Percentiles rank a stretch among this genome's conserved stretches.
phyloP scores from a whole-genome alignment of 2,888 invertebrate species.

The Unio delphinus region DNA sequence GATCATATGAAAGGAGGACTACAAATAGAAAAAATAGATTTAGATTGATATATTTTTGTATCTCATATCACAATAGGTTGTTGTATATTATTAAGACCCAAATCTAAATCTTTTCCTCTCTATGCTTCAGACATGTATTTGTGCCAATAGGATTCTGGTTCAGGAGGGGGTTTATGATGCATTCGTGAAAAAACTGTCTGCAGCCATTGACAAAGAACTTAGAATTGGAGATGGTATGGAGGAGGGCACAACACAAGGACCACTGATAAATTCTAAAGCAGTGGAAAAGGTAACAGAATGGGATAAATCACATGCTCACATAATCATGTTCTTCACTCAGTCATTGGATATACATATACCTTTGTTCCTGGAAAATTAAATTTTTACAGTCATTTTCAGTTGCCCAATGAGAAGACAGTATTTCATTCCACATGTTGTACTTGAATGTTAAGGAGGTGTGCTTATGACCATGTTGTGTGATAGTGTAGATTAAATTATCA shows the following conservation, averaged over 20 bases:
- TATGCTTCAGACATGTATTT: slow-evolving; percentile 86
- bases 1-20: background rate
- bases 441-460: too few species aligned
- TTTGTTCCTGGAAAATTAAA: too few species aligned
- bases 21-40: background rate
- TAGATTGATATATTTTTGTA: background rate
- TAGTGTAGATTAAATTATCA: too few species aligned
- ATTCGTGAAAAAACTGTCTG: slow-evolving; percentile 83
- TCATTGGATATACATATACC: too few species aligned
- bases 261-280: slow-evolving; percentile 90
- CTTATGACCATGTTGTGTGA: too few species aligned
- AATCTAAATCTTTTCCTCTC: background rate
- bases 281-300: slow-evolving; percentile 78
- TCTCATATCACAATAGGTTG: background rate
- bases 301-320: slow-evolving; percentile 1
- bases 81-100: background rate
- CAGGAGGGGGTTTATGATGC: slow-evolving; percentile 80
- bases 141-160: slow-evolving; percentile 82
- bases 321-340: too few species aligned
- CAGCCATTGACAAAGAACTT: slow-evolving; percentile 79
- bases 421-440: too few species aligned
- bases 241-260: slow-evolving; percentile 85
- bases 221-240: slow-evolving; percentile 86
- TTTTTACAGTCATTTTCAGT: too few species aligned
- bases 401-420: too few species aligned